Evolutionary conservation across 1,140 invertebrate species (phyloP), one percentile per base, ranked within the genome.

Genomic region (Drosophila paulistorum): DNA sequence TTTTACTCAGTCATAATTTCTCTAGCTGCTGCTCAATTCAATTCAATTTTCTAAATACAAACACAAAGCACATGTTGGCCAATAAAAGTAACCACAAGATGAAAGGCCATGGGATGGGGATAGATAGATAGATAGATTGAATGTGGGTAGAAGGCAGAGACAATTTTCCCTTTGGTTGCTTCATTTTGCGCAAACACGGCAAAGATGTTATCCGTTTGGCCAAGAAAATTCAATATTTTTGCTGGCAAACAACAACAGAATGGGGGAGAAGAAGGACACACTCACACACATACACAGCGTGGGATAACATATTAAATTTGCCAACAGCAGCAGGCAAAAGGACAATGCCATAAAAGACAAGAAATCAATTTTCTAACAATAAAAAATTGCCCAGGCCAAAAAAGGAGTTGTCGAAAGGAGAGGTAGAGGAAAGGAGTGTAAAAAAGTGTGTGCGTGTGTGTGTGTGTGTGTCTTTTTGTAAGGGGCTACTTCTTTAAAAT

Each of bases 351-450:
- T 85, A 85, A 85, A 51, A 85, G 81, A 85, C 81, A 85, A 85
- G 81, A 85, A 85, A 85, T 85, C 81, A 85, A 85, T 85, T 85
- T 85, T 85, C 81, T 81, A 85, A 81, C 81, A 85, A 85, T 85
- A 85, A 85, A 84, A 85, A 85, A 85, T 84, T 71, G 81, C 60
- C 81, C 81, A 73, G 59, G 81, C 66, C 51, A 71, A 67, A 60
- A 58, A 45, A 45, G 33, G 58, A 61, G 35, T 23, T 23, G 14
- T 65, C 60, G 30, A 3, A 30, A 33, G 1, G 1, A 20, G 41
- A 11, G 41, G 14, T 0, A 17, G 7, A 45, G n/a, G 4, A 7
- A 14, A 42, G 1, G n/a, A 42, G n/a, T 5, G 5, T 1, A n/a
- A n/a, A 42, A 14, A 42, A n/a, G 13, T n/a, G n/a, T 30, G 26